Percentiles rank a stretch among this genome's conserved stretches.
phyloP scores from a whole-genome alignment of 2,888 invertebrate species.

The Zygogramma bicolorata region DNA sequence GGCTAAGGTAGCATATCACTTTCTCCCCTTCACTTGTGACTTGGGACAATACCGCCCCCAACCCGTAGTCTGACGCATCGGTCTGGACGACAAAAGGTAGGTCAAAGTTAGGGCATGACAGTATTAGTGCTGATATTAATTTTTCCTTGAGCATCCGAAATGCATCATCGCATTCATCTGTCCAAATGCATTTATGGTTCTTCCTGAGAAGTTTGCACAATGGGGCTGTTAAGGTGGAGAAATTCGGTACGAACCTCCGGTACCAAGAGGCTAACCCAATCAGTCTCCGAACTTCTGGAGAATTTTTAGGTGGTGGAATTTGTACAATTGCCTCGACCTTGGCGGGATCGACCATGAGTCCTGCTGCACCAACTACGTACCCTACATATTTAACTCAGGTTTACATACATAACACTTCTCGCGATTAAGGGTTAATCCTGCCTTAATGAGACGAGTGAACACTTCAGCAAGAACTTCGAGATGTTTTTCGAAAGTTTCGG shows the following conservation, averaged over 20 bases:
- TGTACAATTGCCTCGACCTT: constrained; percentile 28
- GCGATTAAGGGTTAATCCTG: constrained; percentile 45
- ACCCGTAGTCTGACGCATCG: not conserved
- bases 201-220: not conserved
- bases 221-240: constrained; percentile 1
- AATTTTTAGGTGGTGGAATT: not conserved
- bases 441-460: constrained; percentile 29
- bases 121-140: not conserved
- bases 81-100: constrained; percentile 21
- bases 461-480: constrained; percentile 39
- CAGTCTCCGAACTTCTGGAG: constrained; percentile 19
- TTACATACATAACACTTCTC: constrained; percentile 33
- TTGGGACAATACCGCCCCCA: not conserved
- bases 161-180: too few species aligned
- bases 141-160: not conserved
- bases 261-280: constrained; percentile 26
- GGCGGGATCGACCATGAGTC: constrained; percentile 26
- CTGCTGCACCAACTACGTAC: constrained; percentile 31
- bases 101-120: constrained; percentile 23
- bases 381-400: constrained; percentile 31
- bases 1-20: not conserved
- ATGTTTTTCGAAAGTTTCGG: constrained; percentile 39
- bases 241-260: constrained; percentile 19
- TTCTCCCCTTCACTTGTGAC: not conserved
- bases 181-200: too few species aligned